Base-by-base conservation (phyloP, 2,888 invertebrate genomes). In the Heliconius cydno region DNA sequence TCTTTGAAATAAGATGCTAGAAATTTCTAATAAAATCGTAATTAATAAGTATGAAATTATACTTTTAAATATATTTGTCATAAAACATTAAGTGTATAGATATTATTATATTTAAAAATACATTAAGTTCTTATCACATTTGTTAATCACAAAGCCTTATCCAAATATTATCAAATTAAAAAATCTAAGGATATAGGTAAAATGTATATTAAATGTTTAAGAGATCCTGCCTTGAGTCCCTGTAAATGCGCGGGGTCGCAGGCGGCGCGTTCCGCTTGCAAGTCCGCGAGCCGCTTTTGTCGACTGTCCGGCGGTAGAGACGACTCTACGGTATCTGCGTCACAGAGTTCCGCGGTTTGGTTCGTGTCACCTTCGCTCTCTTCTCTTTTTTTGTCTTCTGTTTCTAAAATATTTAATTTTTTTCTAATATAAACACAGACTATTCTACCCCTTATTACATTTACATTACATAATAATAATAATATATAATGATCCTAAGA, bases 181-280 rank as follows among this genome's bases (percentile, higher is more conserved):
- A 6, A 34, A 34, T 34, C 7, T 34, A 41, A 41, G 3, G 12
- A 41, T 41, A 41, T 41, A 52, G 10, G n/a, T 1, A 10, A 60
- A 10, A 60, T 57, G 0, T 60, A 60, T n/a, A 10, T 60, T 10
- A n/a, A 60, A 10, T 57, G 0, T 60, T 9, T n/a, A 60, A n/a
- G n/a, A 30, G 34, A 19, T 63, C 65, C 19, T 38, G 90, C 92
- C 90, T 95, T 98, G 79, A 98, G 94, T 84, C 96, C 97, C 86
- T 97, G 97, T 80, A 98, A 93, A 84, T 97, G 96, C 82, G 97
- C 97, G 0, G 97, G 97, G 87, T 97, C 97, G 88, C 98, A 98
- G 83, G 97, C 97, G 19, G 97, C 97, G 84, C 97, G 88, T 96
- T 97, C 87, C 94, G 96, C 94, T 96, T 97, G 97, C 84, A 97